These are phyloP conservation scores for Lycophotia porphyrea DNA, from an alignment of 2,888 invertebrate species.

Conservation along the genomic window DNA sequence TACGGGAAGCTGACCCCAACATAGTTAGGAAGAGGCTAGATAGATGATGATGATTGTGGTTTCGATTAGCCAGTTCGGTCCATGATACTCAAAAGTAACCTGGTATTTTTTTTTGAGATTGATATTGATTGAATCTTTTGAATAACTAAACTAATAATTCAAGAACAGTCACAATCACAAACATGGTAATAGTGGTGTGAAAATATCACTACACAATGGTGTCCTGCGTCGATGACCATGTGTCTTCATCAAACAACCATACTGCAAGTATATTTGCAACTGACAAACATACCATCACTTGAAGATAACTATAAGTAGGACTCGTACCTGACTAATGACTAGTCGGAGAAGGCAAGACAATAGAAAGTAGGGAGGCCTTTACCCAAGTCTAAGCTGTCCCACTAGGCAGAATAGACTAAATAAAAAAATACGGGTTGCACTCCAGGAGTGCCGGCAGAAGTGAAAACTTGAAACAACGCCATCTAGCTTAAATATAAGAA, in stretches of 20 bases:
- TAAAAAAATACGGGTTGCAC: too few species aligned
- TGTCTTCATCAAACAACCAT: background rate
- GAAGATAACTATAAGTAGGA: background rate
- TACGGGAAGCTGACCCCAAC: too few species aligned
- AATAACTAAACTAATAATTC: background rate
- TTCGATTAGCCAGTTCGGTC: background rate
- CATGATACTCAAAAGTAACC: background rate
- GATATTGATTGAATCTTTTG: background rate
- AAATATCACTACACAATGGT: background rate
- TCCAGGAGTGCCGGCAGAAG: too few species aligned
- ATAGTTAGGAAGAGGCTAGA: too few species aligned
- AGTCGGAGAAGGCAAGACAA: background rate
- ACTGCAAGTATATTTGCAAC: background rate
- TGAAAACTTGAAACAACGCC: too few species aligned
- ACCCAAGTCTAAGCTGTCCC: too few species aligned
- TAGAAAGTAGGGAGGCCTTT: background rate
- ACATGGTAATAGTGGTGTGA: background rate
- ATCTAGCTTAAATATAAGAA: too few species aligned
- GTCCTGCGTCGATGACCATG: background rate
- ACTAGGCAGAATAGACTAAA: background rate
- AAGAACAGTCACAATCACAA: background rate
- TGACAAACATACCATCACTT: background rate
- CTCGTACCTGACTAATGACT: background rate
- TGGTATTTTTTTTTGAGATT: background rate
- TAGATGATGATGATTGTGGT: too few species aligned